Percentiles rank a stretch among this genome's conserved stretches.
phyloP scores from a whole-genome alignment of 2,113 vertebrate genomes.

The Tamias sibiricus region DNA sequence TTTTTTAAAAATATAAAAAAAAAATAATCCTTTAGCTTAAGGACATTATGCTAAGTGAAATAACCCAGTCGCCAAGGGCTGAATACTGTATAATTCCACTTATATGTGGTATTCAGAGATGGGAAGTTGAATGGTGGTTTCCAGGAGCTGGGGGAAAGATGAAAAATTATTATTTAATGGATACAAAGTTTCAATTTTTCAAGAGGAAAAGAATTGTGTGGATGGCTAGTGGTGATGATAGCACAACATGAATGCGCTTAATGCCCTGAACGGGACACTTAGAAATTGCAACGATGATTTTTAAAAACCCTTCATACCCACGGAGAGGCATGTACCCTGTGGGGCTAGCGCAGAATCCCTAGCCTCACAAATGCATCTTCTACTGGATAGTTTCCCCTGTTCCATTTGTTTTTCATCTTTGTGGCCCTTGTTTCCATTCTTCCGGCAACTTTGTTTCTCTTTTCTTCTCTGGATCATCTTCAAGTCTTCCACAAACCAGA shows the following conservation, averaged over 20 bases:
- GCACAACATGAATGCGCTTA: not conserved
- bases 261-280: not conserved
- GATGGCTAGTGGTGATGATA: not conserved
- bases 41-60: conserved; percentile 27
- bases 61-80: not conserved
- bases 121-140: not conserved
- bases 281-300: not conserved
- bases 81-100: not conserved
- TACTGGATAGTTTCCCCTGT: not conserved
- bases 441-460: conserved; percentile 50
- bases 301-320: not conserved
- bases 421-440: conserved; percentile 49
- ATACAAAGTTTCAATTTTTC: not conserved
- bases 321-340: not conserved
- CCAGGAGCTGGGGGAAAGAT: fast-evolving
- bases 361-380: not conserved
- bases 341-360: not conserved
- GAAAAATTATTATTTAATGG: not conserved
- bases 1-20: no score
- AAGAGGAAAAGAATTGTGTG: not conserved
- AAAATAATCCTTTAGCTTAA: conserved; percentile 52
- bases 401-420: conserved; percentile 65
- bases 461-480: conserved; percentile 48
- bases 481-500: conserved; percentile 57
- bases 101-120: not conserved